Conservation (phyloP, 92 coral and sea anemone species). For the Phymanthus crucifer region DNA sequence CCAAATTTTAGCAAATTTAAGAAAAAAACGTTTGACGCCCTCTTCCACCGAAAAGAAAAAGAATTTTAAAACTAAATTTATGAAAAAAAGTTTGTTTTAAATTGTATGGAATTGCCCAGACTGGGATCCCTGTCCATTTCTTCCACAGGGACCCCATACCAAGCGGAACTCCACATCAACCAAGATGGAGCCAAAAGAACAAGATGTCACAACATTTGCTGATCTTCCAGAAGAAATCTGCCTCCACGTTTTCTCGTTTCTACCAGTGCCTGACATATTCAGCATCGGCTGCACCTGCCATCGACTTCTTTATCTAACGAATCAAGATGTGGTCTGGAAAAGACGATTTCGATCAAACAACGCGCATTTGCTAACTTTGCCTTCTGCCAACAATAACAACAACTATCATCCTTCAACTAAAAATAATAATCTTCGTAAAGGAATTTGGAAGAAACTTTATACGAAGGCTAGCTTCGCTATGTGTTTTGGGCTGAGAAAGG, state of each 20-base stretch:
- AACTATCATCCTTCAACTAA: background rate
- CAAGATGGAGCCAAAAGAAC: conserved; percentile 44
- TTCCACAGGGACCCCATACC: conserved; percentile 33
- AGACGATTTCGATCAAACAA: conserved; percentile 62
- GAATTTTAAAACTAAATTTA: too few relatives aligned
- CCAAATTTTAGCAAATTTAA: too few relatives aligned
- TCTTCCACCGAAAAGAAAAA: too few relatives aligned
- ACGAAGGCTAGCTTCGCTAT: conserved; percentile 80
- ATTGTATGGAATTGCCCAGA: too few relatives aligned
- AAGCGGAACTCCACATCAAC: conserved; percentile 31
- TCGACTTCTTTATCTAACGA: conserved; percentile 54
- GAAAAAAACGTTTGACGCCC: too few relatives aligned
- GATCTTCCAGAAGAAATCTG: conserved; percentile 78
- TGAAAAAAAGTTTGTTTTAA: background rate
- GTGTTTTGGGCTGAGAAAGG: conserved; percentile 52
- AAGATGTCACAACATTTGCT: background rate
- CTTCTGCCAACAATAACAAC: conserved; percentile 22
- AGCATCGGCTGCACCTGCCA: conserved; percentile 64
- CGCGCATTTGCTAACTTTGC: conserved; percentile 52
- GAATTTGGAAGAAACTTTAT: conserved; percentile 72
- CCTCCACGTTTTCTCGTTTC: conserved; percentile 50
- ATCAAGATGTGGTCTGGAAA: conserved; percentile 74
- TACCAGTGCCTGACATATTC: conserved; percentile 53
- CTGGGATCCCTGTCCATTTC: conserved; percentile 26
- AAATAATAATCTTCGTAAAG: conserved; percentile 17